Percentiles rank a stretch among this genome's conserved stretches.
Conservation (phyloP, 2,797 vertebrate species). For the Lates japonicus region DNA sequence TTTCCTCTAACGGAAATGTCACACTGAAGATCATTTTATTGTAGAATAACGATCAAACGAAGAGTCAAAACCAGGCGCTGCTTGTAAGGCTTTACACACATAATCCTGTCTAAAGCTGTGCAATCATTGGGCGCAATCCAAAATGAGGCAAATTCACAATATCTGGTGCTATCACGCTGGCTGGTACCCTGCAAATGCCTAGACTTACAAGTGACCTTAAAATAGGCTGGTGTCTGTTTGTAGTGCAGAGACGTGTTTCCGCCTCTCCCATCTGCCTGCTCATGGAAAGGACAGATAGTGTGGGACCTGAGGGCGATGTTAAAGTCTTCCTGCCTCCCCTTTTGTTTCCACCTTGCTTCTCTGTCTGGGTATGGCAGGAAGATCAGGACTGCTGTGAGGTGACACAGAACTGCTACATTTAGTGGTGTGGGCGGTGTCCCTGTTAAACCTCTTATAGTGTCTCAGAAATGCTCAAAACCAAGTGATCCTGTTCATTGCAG, state of each 20-base stretch:
- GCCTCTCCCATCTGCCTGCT: conserved; percentile 85
- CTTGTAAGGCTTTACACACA: conserved; percentile 68
- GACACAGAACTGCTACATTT: conserved; percentile 81
- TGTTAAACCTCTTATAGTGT: conserved; percentile 79
- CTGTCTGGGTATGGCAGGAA: conserved; percentile 77
- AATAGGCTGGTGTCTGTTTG: conserved; percentile 85
- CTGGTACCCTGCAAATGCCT: conserved; percentile 71
- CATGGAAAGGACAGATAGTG: conserved; percentile 89
- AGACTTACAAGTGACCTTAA: conserved; percentile 84
- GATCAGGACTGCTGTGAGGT: conserved; percentile 78
- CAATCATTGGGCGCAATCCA: conserved; percentile 70
- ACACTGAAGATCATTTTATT: conserved; percentile 53
- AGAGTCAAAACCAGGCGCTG: conserved; percentile 66
- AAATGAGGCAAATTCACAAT: conserved; percentile 72
- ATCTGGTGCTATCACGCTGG: conserved; percentile 71
- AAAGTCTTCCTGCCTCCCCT: conserved; percentile 82
- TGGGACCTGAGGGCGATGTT: conserved; percentile 82
- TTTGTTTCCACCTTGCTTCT: conserved; percentile 79
- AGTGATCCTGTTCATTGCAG: conserved; percentile 65
- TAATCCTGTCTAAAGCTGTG: conserved; percentile 77
- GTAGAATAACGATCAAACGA: conserved; percentile 59
- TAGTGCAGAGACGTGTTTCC: conserved; percentile 80
- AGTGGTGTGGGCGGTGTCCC: conserved; percentile 79
- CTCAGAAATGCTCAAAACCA: conserved; percentile 72
- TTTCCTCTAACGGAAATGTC: conserved; percentile 53